Evolutionary conservation across 2,888 invertebrate species (phyloP).

Genomic region (Philonicus albiceps): DNA sequence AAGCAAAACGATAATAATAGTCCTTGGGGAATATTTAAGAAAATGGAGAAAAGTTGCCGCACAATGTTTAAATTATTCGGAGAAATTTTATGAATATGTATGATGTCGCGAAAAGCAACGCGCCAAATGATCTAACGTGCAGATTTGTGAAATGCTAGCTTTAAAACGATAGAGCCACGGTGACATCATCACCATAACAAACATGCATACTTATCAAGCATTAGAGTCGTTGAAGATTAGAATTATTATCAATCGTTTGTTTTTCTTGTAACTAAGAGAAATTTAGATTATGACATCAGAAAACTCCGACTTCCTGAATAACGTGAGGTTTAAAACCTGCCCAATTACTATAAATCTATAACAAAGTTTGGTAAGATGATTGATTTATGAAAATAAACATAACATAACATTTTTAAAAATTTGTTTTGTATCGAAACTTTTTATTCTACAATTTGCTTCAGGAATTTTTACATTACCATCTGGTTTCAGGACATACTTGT

Average conservation of each 20-base stretch:
- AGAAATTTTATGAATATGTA: not conserved
- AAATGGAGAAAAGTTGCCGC: not conserved
- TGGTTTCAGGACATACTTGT: too few species aligned
- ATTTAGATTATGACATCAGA: not conserved
- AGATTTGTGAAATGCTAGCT: not conserved
- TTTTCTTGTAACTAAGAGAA: not conserved
- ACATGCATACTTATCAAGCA: not conserved
- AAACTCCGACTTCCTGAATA: not conserved
- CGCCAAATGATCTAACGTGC: not conserved
- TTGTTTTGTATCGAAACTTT: too few species aligned
- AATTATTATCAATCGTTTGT: not conserved
- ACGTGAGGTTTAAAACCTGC: not conserved
- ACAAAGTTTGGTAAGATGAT: too few species aligned
- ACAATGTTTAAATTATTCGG: conserved; percentile 1
- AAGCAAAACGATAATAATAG: not conserved
- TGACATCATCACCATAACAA: not conserved
- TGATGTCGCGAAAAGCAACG: not conserved
- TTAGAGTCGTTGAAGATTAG: not conserved
- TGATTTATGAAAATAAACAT: not conserved
- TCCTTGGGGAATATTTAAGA: conserved; percentile 17
- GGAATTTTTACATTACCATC: too few species aligned
- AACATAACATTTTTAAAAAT: too few species aligned
- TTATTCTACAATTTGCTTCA: too few species aligned
- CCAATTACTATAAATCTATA: not conserved
- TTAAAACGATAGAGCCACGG: not conserved